phyloP scores from a whole-genome alignment of 2,797 vertebrate genomes.

The Muraenolepis orangiensis region DNA sequence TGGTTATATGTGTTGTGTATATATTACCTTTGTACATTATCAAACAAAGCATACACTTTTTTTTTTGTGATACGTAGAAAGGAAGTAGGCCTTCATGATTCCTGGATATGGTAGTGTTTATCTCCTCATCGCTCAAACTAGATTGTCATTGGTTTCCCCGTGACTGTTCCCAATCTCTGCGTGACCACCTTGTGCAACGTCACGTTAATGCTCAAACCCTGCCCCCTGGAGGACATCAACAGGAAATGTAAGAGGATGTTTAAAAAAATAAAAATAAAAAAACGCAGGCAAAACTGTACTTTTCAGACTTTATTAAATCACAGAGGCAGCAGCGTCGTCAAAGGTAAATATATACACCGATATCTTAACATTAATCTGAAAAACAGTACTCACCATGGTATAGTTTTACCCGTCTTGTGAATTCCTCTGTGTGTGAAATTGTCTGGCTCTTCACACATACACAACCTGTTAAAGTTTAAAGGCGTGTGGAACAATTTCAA shows the following conservation, averaged over 20 bases:
- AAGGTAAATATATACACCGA: slow-evolving; percentile 7
- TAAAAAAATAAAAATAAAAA: slow-evolving; percentile 3
- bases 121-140: neutral
- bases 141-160: neutral
- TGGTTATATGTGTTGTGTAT: neutral
- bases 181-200: neutral
- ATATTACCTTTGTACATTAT: neutral
- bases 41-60: neutral
- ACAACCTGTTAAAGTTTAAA: neutral
- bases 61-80: neutral
- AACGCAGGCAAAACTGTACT: neutral
- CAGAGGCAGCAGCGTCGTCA: slow-evolving; percentile 20
- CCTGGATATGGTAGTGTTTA: neutral
- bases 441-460: neutral
- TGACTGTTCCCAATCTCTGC: neutral
- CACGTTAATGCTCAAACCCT: neutral
- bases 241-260: neutral
- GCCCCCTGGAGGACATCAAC: neutral
- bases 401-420: slow-evolving; percentile 4
- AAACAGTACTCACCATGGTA: slow-evolving; percentile 52
- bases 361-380: neutral
- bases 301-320: slow-evolving; percentile 40
- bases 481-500: neutral
- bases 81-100: neutral
- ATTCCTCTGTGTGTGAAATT: neutral